Conservation (phyloP, 2,113 vertebrate genomes). For the Vimba vimba region DNA sequence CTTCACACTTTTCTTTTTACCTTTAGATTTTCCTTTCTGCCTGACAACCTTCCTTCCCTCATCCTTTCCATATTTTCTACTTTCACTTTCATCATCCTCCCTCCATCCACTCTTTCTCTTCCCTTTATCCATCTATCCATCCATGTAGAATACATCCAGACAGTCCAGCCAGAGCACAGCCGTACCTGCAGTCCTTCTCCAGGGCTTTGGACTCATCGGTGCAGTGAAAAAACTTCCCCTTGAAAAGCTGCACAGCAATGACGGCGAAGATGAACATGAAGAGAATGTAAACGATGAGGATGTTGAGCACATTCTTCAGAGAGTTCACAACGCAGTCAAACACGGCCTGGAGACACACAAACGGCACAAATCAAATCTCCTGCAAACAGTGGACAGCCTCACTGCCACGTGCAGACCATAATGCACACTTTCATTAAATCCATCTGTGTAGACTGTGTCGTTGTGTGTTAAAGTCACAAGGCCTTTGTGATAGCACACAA, state of each 20-base stretch:
- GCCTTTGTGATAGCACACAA: background rate
- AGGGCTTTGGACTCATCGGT: conserved; percentile 94
- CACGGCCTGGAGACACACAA: conserved; percentile 82
- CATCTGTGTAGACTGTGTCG: background rate
- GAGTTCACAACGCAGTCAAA: conserved; percentile 99
- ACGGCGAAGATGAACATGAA: conserved; percentile 99
- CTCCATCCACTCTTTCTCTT: background rate
- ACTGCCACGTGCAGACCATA: conserved; percentile 1
- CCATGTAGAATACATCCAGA: background rate
- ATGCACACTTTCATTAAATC: conserved; percentile 17
- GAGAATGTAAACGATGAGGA: conserved; percentile 97
- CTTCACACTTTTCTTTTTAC: background rate
- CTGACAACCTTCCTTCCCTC: background rate
- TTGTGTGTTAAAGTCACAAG: background rate
- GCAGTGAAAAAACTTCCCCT: conserved; percentile 98
- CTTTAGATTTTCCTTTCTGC: too few species aligned
- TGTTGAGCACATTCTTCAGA: conserved; percentile 97
- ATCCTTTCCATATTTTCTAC: background rate
- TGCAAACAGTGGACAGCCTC: background rate
- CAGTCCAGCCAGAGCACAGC: background rate
- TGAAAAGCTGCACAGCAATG: conserved; percentile 97
- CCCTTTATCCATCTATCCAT: background rate
- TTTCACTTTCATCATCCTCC: background rate
- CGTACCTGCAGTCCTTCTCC: conserved; percentile 94
- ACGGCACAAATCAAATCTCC: conserved; percentile 27